A percentile compares a stretch with the other conserved stretches of the same genome.
These are phyloP conservation scores for Aegotheles bennettii DNA, from an alignment of 2,113 vertebrate genomes.

Conservation along the genomic window DNA sequence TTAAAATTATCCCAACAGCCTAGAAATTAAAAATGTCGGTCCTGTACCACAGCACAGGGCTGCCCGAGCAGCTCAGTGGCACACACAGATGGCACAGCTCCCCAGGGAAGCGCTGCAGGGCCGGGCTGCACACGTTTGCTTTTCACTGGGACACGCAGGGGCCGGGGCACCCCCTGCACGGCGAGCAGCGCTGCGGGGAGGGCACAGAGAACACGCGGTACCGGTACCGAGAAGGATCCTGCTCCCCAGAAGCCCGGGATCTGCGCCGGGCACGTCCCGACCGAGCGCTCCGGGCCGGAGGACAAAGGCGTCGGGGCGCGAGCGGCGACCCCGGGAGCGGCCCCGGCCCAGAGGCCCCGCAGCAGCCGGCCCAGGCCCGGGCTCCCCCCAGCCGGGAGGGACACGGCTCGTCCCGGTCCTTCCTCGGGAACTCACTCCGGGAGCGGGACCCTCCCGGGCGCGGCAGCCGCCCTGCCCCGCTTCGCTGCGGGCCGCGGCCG, in stretches of 20 bases:
- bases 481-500: neutral
- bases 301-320: fast-evolving
- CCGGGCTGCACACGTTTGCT: fast-evolving
- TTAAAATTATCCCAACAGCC: neutral
- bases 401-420: neutral
- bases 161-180: too few species aligned
- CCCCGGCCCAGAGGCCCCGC: too few species aligned
- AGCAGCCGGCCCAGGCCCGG: neutral
- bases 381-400: neutral
- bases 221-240: fast-evolving
- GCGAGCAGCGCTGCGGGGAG: too few species aligned
- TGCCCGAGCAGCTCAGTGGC: neutral
- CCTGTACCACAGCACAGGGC: fast-evolving
- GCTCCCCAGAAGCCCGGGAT: fast-evolving
- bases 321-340: neutral
- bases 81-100: neutral
- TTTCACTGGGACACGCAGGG: too few species aligned
- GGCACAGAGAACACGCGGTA: fast-evolving
- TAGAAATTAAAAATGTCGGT: neutral
- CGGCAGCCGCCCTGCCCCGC: neutral
- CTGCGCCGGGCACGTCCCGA: fast-evolving
- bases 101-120: fast-evolving
- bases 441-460: neutral
- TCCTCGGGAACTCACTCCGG: neutral
- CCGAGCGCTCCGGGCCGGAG: fast-evolving